phyloP scores from a whole-genome alignment of 2,797 vertebrate genomes.

The Syncerus caffer region DNA sequence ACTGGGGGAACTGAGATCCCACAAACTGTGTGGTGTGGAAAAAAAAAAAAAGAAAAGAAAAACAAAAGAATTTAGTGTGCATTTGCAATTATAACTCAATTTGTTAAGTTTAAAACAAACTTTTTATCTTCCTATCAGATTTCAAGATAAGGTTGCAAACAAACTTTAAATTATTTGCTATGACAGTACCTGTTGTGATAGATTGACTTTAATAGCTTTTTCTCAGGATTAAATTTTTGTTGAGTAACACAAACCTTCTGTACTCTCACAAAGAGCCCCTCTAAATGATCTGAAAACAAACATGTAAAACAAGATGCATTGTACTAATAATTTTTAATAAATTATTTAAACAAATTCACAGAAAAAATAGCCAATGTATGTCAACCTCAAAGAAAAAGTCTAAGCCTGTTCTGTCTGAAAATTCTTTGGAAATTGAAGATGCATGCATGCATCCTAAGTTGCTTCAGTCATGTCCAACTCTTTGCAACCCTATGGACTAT shows the following conservation, averaged over 20 bases:
- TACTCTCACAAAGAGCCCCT: neutral
- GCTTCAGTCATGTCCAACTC: too few relatives aligned
- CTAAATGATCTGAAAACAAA: neutral
- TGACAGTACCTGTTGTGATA: neutral
- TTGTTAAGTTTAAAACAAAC: neutral
- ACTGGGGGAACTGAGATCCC: neutral
- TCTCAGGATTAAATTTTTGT: neutral
- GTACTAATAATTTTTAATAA: neutral
- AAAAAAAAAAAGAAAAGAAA: neutral
- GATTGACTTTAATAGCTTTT: neutral
- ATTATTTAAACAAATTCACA: neutral
- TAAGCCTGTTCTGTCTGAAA: neutral
- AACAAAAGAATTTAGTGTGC: neutral
- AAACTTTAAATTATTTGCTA: neutral
- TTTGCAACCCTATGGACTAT: too few relatives aligned
- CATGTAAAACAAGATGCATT: neutral
- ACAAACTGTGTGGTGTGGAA: neutral
- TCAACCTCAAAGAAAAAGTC: neutral
- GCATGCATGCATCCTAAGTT: too few relatives aligned
- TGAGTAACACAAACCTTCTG: neutral
- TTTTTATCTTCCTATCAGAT: neutral
- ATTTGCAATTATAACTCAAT: neutral
- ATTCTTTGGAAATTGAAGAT: neutral
- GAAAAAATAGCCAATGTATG: neutral
- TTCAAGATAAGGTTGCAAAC: conserved; percentile 1